A percentile compares a stretch with the other conserved stretches of the same genome.
Evolutionary conservation across 2,797 vertebrate species (phyloP).

Genomic region (Cirrhinus molitorella): DNA sequence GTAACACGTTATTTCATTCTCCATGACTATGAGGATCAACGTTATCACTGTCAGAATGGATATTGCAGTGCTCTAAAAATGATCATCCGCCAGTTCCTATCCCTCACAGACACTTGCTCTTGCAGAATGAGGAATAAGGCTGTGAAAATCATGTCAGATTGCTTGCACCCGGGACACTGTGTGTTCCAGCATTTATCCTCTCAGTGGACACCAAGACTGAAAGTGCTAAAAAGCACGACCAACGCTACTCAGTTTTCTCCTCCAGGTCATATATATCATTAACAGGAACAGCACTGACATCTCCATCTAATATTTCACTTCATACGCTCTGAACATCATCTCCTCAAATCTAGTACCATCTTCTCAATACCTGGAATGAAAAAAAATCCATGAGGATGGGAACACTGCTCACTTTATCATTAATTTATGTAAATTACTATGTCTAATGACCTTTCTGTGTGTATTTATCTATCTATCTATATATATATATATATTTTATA

Average conservation of each 20-base stretch:
- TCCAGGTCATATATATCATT: neutral
- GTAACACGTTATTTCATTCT: neutral
- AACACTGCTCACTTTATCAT: neutral
- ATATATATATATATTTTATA: no score
- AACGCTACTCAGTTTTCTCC: neutral
- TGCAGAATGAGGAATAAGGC: neutral
- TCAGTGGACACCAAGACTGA: neutral
- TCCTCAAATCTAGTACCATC: no score
- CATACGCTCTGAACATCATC: neutral
- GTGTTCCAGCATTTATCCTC: neutral
- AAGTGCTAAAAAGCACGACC: conserved; percentile 13
- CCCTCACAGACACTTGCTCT: neutral
- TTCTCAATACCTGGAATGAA: neutral
- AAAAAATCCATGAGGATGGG: no score
- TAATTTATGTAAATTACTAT: neutral
- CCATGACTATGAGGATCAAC: neutral
- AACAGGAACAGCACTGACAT: neutral
- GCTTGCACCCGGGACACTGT: neutral
- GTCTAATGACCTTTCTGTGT: neutral
- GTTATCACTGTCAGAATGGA: neutral
- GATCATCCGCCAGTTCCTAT: neutral
- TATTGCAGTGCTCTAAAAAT: neutral
- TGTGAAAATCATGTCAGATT: neutral
- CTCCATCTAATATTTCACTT: neutral
- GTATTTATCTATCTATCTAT: no score